These are phyloP conservation scores for Synanthedon tipuliformis DNA, from an alignment of 2,888 invertebrate species.

Conservation along the genomic window DNA sequence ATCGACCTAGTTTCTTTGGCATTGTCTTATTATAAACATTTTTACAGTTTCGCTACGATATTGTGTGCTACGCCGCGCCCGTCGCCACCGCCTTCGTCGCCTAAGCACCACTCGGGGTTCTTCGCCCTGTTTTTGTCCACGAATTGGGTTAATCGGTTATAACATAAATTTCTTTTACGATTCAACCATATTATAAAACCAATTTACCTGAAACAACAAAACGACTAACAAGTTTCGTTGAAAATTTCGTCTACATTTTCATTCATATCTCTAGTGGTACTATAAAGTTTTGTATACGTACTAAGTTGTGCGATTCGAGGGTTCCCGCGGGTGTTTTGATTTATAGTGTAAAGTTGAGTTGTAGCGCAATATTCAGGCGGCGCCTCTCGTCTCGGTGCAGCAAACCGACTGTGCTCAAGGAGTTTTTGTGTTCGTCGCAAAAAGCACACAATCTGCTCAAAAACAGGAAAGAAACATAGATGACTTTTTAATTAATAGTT, in stretches of 20 bases:
- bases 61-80: conserved; percentile 52
- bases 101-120: too few species aligned
- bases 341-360: conserved; percentile 50
- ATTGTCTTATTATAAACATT: conserved; percentile 67
- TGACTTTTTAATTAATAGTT: too few species aligned
- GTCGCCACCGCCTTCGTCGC: conserved; percentile 41
- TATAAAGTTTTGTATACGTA: conserved; percentile 30
- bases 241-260: conserved; percentile 8
- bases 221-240: conserved; percentile 25
- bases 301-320: conserved; percentile 39
- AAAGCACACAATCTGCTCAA: conserved; percentile 8
- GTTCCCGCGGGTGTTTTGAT: conserved; percentile 59
- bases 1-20: conserved; percentile 58
- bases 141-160: conserved; percentile 71
- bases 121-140: conserved; percentile 67
- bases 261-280: conserved; percentile 20
- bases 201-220: conserved; percentile 45
- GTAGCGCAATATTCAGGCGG: conserved; percentile 14
- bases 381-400: conserved; percentile 18
- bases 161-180: conserved; percentile 66
- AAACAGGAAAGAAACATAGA: neutral
- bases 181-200: conserved; percentile 39
- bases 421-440: conserved; percentile 35
- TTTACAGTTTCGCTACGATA: conserved; percentile 64
- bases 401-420: conserved; percentile 27